phyloP scores from a whole-genome alignment of 2,113 vertebrate genomes.

The Heliornis fulica region DNA sequence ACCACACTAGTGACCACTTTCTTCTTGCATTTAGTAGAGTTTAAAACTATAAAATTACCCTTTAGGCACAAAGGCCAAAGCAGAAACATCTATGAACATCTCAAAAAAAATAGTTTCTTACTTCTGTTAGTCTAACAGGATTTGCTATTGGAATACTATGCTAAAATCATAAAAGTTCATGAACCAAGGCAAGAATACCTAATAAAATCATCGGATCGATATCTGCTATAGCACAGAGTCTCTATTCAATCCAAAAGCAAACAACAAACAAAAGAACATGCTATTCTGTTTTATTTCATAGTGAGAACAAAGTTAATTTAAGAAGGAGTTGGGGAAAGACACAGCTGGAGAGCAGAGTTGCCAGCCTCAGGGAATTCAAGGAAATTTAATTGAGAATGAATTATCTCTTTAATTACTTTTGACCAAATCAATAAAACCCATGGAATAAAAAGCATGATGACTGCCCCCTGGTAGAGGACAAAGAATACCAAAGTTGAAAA shows the following conservation, averaged over 20 bases:
- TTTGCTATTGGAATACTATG: not conserved
- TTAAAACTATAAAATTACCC: not conserved
- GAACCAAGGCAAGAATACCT: slow-evolving; percentile 34
- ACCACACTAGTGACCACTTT: not conserved
- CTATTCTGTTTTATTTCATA: slow-evolving; percentile 63
- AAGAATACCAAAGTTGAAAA: slow-evolving; percentile 11
- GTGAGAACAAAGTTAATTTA: slow-evolving; percentile 73
- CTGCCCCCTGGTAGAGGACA: slow-evolving; percentile 46
- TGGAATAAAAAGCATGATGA: slow-evolving; percentile 13
- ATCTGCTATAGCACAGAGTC: not conserved
- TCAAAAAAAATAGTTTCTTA: not conserved
- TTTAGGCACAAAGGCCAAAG: not conserved
- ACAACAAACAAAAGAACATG: not conserved
- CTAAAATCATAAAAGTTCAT: slow-evolving; percentile 27
- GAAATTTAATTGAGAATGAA: slow-evolving; percentile 76
- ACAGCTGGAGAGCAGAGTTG: slow-evolving; percentile 59
- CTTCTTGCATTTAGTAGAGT: not conserved
- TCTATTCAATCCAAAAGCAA: slow-evolving; percentile 40
- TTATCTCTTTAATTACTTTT: slow-evolving; percentile 80
- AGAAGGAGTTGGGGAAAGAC: slow-evolving; percentile 41
- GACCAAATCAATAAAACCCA: slow-evolving; percentile 72
- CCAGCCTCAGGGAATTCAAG: slow-evolving; percentile 71
- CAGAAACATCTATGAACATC: not conserved
- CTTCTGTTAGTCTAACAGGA: not conserved
- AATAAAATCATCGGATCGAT: slow-evolving; percentile 48